These are phyloP conservation scores for Oreochromis spilurus DNA, from an alignment of 2,113 vertebrate genomes.

Conservation along the genomic window DNA sequence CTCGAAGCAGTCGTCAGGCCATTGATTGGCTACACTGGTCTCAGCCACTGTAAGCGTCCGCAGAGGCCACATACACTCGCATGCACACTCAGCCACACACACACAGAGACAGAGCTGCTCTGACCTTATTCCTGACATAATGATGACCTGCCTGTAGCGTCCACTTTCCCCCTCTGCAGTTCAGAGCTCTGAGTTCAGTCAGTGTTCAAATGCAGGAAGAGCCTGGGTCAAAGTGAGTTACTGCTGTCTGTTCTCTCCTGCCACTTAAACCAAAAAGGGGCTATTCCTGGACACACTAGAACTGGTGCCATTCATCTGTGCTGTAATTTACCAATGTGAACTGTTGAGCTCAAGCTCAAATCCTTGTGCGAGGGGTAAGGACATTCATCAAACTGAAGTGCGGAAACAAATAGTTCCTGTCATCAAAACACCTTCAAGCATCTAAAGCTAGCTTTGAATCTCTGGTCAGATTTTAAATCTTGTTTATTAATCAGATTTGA, in stretches of 20 bases:
- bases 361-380: background rate
- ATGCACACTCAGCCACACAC: background rate
- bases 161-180: background rate
- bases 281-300: background rate
- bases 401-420: background rate
- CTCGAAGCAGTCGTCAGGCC: conserved; percentile 39
- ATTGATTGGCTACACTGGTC: conserved; percentile 57
- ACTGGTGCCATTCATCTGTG: background rate
- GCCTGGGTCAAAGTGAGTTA: background rate
- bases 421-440: background rate
- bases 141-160: conserved; percentile 22
- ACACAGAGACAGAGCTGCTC: conserved; percentile 3
- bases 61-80: conserved; percentile 20
- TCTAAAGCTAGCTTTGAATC: background rate
- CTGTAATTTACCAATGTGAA: background rate
- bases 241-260: background rate
- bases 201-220: background rate
- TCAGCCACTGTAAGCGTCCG: conserved; percentile 41
- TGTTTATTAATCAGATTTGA: background rate
- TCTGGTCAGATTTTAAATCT: background rate
- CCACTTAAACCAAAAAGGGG: background rate
- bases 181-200: conserved; percentile 8
- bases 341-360: background rate
- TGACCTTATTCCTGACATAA: conserved; percentile 45
- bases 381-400: background rate